Evolutionary conservation across 2,888 invertebrate genomes (phyloP).

Genomic region (Conistra vaccinii): DNA sequence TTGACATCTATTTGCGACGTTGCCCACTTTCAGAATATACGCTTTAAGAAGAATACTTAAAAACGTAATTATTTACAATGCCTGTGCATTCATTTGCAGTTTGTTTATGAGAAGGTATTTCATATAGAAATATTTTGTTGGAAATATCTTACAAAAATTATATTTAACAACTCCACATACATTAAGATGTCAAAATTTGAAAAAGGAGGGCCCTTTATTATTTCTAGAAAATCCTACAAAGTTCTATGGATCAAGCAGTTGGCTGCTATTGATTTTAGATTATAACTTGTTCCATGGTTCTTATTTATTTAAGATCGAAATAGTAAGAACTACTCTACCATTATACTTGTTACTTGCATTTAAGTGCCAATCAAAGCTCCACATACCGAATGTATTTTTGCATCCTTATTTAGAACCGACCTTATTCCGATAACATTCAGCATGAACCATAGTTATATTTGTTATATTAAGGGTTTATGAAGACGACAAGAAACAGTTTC

Average conservation of each 20-base stretch:
- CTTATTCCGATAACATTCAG: slow-evolving; percentile 1
- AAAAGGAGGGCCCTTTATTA: slow-evolving; percentile 10
- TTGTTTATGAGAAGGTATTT: neutral
- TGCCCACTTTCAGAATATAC: too few species aligned
- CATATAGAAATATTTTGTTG: slow-evolving; percentile 2
- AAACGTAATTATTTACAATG: slow-evolving; percentile 4
- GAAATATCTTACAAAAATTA: slow-evolving; percentile 11
- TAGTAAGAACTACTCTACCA: neutral
- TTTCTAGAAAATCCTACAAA: slow-evolving; percentile 14
- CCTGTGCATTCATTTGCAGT: neutral
- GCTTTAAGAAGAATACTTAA: too few species aligned
- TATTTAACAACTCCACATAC: slow-evolving; percentile 14
- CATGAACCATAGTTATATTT: neutral
- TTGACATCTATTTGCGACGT: too few species aligned
- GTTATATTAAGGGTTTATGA: neutral
- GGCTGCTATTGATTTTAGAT: neutral
- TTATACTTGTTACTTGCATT: neutral
- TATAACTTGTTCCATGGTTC: neutral
- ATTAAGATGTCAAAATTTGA: slow-evolving; percentile 25
- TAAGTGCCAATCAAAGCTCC: neutral
- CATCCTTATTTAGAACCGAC: neutral
- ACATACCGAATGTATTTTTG: slow-evolving; percentile 7
- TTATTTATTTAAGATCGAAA: slow-evolving; percentile 13
- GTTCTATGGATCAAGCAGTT: slow-evolving; percentile 12
- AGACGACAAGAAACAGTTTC: neutral